Percentiles rank a stretch among this genome's conserved stretches.
Evolutionary conservation across 2,113 vertebrate genomes (phyloP).

Genomic region (Lagopus muta): DNA sequence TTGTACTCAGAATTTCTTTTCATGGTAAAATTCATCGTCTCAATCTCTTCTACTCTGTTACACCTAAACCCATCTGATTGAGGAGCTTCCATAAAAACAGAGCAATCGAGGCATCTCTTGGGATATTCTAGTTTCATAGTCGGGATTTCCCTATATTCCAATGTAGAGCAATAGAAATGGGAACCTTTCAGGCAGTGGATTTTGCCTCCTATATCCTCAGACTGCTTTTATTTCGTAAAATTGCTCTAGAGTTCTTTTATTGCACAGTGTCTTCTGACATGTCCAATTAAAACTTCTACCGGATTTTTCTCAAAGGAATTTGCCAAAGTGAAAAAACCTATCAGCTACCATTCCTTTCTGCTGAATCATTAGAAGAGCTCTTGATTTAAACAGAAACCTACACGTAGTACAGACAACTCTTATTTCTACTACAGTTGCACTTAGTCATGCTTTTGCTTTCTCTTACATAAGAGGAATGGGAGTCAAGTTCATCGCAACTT

Average conservation of each 20-base stretch:
- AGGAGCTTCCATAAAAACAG: not conserved
- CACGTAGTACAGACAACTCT: not conserved
- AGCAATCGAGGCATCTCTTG: not conserved
- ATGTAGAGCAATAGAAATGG: not conserved
- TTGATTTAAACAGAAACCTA: not conserved
- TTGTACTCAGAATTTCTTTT: not conserved
- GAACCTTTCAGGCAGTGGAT: not conserved
- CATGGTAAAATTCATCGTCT: not conserved
- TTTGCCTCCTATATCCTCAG: not conserved
- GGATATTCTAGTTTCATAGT: not conserved
- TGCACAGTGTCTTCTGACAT: not conserved
- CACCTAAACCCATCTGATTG: not conserved
- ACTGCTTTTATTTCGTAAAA: not conserved
- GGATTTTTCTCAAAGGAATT: not conserved
- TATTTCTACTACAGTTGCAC: not conserved
- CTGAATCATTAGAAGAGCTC: not conserved
- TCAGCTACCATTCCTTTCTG: not conserved
- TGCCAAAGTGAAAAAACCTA: not conserved
- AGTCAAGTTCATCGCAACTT: not conserved
- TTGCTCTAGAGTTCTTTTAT: not conserved
- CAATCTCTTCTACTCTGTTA: not conserved
- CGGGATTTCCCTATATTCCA: not conserved
- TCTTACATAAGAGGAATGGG: not conserved
- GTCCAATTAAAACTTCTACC: not conserved
- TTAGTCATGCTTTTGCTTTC: not conserved